A percentile compares a stretch with the other conserved stretches of the same genome.
Conservation (phyloP, 2,113 vertebrate genomes). For the Catharus bicknelli region DNA sequence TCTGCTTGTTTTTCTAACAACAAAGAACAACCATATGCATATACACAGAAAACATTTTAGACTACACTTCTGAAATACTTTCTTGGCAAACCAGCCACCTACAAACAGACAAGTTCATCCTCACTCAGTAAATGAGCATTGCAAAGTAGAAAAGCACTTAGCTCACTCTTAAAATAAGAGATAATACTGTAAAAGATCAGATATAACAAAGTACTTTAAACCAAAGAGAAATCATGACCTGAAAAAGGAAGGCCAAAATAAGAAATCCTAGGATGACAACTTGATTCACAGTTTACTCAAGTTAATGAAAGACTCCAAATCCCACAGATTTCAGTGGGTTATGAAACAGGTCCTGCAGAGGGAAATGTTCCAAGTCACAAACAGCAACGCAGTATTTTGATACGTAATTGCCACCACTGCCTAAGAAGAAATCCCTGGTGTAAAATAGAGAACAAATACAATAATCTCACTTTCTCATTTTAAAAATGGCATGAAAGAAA, state of each 20-base stretch:
- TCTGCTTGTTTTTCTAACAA: neutral
- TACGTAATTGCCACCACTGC: constrained; percentile 37
- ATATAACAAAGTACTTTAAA: neutral
- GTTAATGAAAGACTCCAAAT: constrained; percentile 18
- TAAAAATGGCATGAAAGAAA: constrained; percentile 45
- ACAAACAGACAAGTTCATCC: neutral
- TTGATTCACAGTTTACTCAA: constrained; percentile 40
- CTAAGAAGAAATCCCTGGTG: constrained; percentile 34
- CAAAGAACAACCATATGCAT: neutral
- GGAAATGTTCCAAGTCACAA: constrained; percentile 15
- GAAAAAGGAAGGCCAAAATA: neutral
- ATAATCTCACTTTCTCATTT: constrained; percentile 34
- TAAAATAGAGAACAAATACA: constrained; percentile 46
- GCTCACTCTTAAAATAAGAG: neutral
- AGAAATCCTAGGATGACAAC: neutral
- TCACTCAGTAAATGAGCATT: neutral
- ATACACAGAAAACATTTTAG: neutral
- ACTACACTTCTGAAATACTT: neutral
- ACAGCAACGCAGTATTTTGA: neutral
- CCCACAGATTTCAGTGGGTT: neutral
- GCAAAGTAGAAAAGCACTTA: neutral
- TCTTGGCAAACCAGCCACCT: neutral
- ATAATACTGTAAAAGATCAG: neutral
- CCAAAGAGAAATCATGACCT: neutral
- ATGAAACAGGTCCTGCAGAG: constrained; percentile 33